Evolutionary conservation across 1,140 invertebrate species (phyloP).

Genomic region (Scaptomyza hsui): DNA sequence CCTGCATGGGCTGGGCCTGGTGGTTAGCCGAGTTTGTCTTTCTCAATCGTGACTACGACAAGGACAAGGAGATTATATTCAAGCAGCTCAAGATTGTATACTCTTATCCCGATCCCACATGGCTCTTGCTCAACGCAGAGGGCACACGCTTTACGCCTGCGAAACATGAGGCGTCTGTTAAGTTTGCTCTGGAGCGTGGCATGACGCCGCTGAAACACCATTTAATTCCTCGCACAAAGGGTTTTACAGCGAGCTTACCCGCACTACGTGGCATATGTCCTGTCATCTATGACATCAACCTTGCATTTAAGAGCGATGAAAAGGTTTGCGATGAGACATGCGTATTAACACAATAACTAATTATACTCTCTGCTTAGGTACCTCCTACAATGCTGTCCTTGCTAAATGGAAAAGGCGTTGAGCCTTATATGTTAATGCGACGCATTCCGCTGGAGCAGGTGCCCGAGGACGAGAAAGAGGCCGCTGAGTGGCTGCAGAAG

Average conservation of each 20-base stretch:
- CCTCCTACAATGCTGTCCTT: conserved; percentile 92
- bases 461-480: conserved; percentile 91
- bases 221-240: conserved; percentile 95
- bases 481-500: conserved; percentile 92
- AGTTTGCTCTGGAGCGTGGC: conserved; percentile 94
- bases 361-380: conserved; percentile 70
- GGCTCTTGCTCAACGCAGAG: conserved; percentile 96
- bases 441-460: conserved; percentile 92
- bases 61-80: conserved; percentile 93
- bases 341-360: neutral
- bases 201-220: conserved; percentile 94
- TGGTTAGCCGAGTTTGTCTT: conserved; percentile 97
- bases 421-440: conserved; percentile 91
- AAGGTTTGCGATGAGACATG: conserved; percentile 34
- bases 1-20: conserved; percentile 98
- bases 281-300: conserved; percentile 93
- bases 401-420: conserved; percentile 90
- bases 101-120: conserved; percentile 94
- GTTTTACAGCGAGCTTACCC: conserved; percentile 92
- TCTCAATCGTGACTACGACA: conserved; percentile 95
- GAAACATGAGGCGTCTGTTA: conserved; percentile 94
- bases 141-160: conserved; percentile 95
- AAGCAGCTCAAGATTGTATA: conserved; percentile 91
- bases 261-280: conserved; percentile 90
- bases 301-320: conserved; percentile 90